Base-by-base conservation (phyloP, 2,113 vertebrate species). In the Struthidea cinerea region DNA sequence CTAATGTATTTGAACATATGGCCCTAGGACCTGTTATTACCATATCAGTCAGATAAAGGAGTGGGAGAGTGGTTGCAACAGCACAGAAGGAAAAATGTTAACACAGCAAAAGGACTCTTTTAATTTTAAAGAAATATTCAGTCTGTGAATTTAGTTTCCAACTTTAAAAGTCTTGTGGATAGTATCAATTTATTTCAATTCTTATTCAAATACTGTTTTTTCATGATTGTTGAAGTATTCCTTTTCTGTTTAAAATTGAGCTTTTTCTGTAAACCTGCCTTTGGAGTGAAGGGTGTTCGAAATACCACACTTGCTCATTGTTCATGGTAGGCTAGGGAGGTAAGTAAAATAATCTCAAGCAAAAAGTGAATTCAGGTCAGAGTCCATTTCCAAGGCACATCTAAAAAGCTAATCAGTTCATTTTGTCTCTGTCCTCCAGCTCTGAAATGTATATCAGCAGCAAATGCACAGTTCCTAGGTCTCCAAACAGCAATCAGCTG, bases 1-100 rank as follows among this genome's bases (percentile, higher is more conserved):
- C 93, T 96, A 95, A 97, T 97, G 83, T 91, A 96, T 97, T 97
- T 96, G 94, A 97, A 96, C 94, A 96, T 91, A 94, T 96, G 95
- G 89, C 93, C 97, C 95, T 77, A 90, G 93, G 96, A 91, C 91
- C 93, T 93, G 95, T 95, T 96, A 96, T 97, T 97, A 93, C 85
- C 95, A 96, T 95, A 97, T 97, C 96, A 97, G 93, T 95, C 94
- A 97, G 93, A 97, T 93, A 96, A 96, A 95, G 79, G 87, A 91
- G 89, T 94, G 93, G 93, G 90, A 92, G 93, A 97, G 90, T 75
- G 50, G 85, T 39, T 92, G 84, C 83, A 85, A 88, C 90, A 87
- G 87, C 71, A 89, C 90, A 97, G 88, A 92, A 94, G 63, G 85
- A 91, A 96, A 95, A 97, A 92, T 85, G 87, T 96, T 95, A 96